These are phyloP conservation scores for Chironomus striatipennis DNA, from an alignment of 1,140 invertebrate genomes.

Conservation along the genomic window DNA sequence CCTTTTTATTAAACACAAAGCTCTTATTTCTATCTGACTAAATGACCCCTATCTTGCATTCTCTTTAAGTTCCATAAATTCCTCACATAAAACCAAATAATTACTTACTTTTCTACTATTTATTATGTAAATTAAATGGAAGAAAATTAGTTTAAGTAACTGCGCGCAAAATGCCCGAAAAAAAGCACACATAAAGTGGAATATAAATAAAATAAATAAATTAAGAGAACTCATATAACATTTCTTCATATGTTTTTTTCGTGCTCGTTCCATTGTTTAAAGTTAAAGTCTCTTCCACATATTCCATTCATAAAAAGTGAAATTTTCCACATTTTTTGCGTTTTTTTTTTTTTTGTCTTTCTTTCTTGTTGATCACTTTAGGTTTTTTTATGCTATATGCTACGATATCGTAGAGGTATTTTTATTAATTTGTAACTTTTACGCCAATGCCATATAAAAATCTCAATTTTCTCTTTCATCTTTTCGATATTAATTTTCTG, in stretches of 20 bases:
- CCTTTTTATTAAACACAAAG: too few relatives aligned
- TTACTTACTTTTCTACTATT: background rate
- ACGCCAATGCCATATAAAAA: background rate
- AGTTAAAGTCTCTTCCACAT: background rate
- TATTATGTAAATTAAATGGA: background rate
- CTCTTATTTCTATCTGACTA: too few relatives aligned
- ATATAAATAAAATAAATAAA: too few relatives aligned
- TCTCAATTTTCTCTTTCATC: background rate
- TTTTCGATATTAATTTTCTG: background rate
- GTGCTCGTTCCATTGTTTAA: slow-evolving; percentile 12
- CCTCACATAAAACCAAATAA: background rate
- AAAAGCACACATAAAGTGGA: background rate
- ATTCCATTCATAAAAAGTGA: slow-evolving; percentile 9
- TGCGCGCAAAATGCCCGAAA: background rate
- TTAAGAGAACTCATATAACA: background rate
- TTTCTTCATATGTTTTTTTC: background rate
- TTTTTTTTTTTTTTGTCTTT: background rate
- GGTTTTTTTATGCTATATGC: too few relatives aligned
- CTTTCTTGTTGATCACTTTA: background rate
- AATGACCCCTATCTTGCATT: background rate
- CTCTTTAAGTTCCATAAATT: background rate
- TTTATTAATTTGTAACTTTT: slow-evolving; percentile 15
- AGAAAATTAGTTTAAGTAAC: slow-evolving; percentile 14
- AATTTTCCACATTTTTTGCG: background rate
- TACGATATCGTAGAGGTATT: too few relatives aligned